Evolutionary conservation across 2,888 invertebrate genomes (phyloP).

Genomic region (Ectobius pallidus): DNA sequence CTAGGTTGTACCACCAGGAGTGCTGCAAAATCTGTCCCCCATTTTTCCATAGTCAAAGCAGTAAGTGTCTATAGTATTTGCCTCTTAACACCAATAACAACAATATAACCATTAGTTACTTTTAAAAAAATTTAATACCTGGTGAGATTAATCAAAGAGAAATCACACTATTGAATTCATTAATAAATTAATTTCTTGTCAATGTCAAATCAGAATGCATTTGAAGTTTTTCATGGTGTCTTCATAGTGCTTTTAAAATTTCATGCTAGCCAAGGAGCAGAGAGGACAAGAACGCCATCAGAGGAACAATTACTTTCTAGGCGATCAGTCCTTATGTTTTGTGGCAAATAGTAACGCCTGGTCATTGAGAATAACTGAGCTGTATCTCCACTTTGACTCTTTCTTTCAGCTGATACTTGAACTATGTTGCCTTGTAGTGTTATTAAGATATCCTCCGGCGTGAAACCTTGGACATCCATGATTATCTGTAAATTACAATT

Average conservation of each 20-base stretch:
- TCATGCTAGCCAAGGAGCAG: slow-evolving; percentile 1
- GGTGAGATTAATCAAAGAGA: not conserved
- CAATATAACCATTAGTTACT: too few species aligned
- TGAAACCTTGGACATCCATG: not conserved
- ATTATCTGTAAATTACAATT: slow-evolving; percentile 6
- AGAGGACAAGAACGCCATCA: slow-evolving; percentile 8
- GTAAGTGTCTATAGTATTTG: too few species aligned
- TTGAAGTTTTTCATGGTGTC: too few species aligned
- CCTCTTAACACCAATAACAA: too few species aligned
- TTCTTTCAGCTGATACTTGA: not conserved
- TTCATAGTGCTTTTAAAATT: too few species aligned
- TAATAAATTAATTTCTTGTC: not conserved
- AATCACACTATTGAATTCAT: not conserved
- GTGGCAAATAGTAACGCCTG: not conserved
- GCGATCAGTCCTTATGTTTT: not conserved
- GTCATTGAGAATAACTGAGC: not conserved
- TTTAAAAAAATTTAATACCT: too few species aligned
- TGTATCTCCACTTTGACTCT: not conserved
- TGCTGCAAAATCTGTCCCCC: too few species aligned
- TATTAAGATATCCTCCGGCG: not conserved
- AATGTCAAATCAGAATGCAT: too few species aligned
- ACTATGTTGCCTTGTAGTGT: not conserved
- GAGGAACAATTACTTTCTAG: not conserved
- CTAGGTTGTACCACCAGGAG: too few species aligned
- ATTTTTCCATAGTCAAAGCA: too few species aligned